Percentiles rank a stretch among this genome's conserved stretches.
Evolutionary conservation across 1,140 invertebrate species (phyloP).

Genomic region (Aphaenogaster floridana): DNA sequence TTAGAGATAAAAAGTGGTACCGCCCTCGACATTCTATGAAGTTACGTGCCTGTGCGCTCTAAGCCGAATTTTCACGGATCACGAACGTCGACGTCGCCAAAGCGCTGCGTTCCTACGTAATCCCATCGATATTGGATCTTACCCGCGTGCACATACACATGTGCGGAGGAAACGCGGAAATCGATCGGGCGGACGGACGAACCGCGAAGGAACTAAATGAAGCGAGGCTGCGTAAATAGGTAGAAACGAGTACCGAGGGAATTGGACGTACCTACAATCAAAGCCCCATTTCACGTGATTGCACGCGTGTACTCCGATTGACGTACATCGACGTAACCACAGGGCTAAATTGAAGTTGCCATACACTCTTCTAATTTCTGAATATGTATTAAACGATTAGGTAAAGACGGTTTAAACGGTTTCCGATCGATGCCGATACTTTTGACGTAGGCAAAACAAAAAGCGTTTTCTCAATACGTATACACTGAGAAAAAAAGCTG

Average conservation of each 20-base stretch:
- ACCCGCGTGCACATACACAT: background rate
- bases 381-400: background rate
- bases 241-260: slow-evolving; percentile 64
- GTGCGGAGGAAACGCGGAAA: slow-evolving; percentile 22
- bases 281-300: slow-evolving; percentile 50
- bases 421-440: background rate
- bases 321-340: slow-evolving; percentile 30
- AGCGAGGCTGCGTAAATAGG: slow-evolving; percentile 72
- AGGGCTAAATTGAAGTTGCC: background rate
- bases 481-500: too few species aligned
- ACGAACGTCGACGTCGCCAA: slow-evolving; percentile 47
- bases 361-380: background rate
- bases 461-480: background rate
- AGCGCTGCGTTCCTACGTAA: slow-evolving; percentile 31
- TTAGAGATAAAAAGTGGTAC: slow-evolving; percentile 45
- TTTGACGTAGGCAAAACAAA: background rate
- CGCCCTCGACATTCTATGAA: slow-evolving; percentile 39
- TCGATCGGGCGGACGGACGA: slow-evolving; percentile 65
- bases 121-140: slow-evolving; percentile 57
- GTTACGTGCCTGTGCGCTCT: slow-evolving; percentile 36
- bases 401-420: background rate
- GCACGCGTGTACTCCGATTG: slow-evolving; percentile 57
- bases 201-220: slow-evolving; percentile 75
- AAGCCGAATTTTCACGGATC: slow-evolving; percentile 55
- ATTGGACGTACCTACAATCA: slow-evolving; percentile 58